Evolutionary conservation across 64 coral and sea anemone genomes (phyloP).

Genomic region (Actinia equina): DNA sequence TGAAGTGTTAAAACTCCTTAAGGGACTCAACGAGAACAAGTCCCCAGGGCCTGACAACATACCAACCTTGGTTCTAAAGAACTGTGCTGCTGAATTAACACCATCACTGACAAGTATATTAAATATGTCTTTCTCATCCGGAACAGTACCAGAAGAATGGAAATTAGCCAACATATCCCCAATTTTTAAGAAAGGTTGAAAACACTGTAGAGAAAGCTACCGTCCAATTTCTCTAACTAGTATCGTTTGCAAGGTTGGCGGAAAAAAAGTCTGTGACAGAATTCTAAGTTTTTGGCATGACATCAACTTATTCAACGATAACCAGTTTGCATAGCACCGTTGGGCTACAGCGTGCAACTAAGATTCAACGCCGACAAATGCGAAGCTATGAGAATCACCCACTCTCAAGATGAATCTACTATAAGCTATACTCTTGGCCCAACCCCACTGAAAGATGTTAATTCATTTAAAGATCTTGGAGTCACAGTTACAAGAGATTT

Average conservation of each 20-base stretch:
- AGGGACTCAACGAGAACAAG: constrained; percentile 7
- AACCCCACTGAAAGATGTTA: too few species aligned
- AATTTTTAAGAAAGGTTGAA: constrained; percentile 17
- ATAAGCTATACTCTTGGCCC: too few species aligned
- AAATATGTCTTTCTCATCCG: constrained; percentile 11
- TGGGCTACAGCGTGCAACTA: too few species aligned
- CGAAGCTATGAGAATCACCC: too few species aligned
- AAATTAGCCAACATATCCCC: too few species aligned
- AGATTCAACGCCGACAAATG: too few species aligned
- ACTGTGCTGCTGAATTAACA: too few species aligned
- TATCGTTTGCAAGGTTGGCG: constrained; percentile 50
- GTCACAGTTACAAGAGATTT: too few species aligned
- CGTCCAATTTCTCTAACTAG: constrained; percentile 27
- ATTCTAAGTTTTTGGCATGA: background rate
- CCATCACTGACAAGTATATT: too few species aligned
- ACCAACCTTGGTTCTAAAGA: too few species aligned
- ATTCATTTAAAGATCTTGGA: too few species aligned
- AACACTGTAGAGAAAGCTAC: constrained; percentile 22
- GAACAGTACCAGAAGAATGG: background rate
- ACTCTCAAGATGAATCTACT: too few species aligned
- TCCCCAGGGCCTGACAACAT: constrained; percentile 67
- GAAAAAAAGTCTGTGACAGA: constrained; percentile 51
- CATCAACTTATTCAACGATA: constrained; percentile 1
- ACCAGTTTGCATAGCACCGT: background rate
- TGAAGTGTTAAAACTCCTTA: background rate